Conservation (phyloP, 92 coral and sea anemone genomes). For the Palythoa caribaeorum region DNA sequence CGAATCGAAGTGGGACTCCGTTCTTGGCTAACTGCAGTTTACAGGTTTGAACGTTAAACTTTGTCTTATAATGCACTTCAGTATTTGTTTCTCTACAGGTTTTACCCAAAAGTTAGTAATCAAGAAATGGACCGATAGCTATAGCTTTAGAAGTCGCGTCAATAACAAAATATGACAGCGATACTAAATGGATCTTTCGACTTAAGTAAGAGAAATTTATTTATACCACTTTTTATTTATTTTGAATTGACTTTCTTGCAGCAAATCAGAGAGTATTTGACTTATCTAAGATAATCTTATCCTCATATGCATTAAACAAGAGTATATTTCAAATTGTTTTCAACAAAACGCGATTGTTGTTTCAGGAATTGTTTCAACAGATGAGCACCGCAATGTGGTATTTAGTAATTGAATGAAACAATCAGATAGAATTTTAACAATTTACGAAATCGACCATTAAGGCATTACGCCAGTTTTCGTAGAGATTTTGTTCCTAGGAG, state of each 20-base stretch:
- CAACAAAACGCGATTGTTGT: background rate
- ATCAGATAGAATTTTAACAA: slow-evolving; percentile 35
- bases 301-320: background rate
- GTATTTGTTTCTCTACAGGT: background rate
- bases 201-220: background rate
- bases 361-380: background rate
- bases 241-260: background rate
- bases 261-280: background rate
- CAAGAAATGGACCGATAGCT: background rate
- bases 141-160: background rate
- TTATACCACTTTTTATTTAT: background rate
- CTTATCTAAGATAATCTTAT: background rate
- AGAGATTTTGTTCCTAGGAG: slow-evolving; percentile 36
- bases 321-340: background rate
- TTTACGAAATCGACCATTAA: slow-evolving; percentile 28
- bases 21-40: background rate
- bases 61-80: too few relatives aligned
- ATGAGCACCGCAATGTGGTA: slow-evolving; percentile 7
- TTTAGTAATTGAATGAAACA: slow-evolving; percentile 33
- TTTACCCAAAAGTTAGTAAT: background rate
- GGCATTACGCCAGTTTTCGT: slow-evolving; percentile 14
- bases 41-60: background rate
- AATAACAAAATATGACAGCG: background rate
- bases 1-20: background rate
- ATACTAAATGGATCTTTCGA: background rate